Evolutionary conservation across 2,888 invertebrate genomes (phyloP), one percentile per base, ranked within the genome.

Genomic region (Saturnia japonica): DNA sequence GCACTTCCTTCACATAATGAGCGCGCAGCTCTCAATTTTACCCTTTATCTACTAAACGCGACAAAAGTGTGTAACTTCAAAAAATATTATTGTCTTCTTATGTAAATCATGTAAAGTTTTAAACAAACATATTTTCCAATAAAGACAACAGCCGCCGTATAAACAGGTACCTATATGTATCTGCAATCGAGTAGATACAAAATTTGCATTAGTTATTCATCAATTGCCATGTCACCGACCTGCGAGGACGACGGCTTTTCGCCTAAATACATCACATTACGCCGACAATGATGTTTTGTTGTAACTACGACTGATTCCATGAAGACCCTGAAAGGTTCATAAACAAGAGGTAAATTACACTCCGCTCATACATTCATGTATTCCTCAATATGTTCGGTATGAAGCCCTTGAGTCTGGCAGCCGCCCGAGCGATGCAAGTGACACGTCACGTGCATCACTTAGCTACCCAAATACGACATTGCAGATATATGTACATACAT

Each of bases 191-290:
- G 34, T 54, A 57, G 45, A 45, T 68, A 45, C 19, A 54, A 51
- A 28, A 40, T 68, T 64, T 66, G 22, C 34, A 64, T 47, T 47
- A 47, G 25, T 45, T 64, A 70, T 68, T 68, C 68, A 54, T 54
- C 68, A 64, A 40, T 64, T 70, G 64, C 47, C 76, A 83, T 82
- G 88, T 86, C 85, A 83, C 76, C 78, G 87, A 86, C 88, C 86
- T 76, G 81, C 64, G 71, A 72, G 76, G 82, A 81, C 85, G 80
- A 79, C 82, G 85, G 76, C 85, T 79, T 77, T 80, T 86, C 85
- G 80, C 88, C 89, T 81, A 89, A 81, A 88, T 89, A 87, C 90
- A 91, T 91, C 70, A 72, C 78, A 88, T 87, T 86, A 87, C 75
- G 74, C 73, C 73, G 76, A 88, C 86, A 88, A 88, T 87, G 74